Evolutionary conservation across 2,797 vertebrate species (phyloP), one percentile per base, ranked within the genome.

Genomic region (Tauraco hartlaubi): DNA sequence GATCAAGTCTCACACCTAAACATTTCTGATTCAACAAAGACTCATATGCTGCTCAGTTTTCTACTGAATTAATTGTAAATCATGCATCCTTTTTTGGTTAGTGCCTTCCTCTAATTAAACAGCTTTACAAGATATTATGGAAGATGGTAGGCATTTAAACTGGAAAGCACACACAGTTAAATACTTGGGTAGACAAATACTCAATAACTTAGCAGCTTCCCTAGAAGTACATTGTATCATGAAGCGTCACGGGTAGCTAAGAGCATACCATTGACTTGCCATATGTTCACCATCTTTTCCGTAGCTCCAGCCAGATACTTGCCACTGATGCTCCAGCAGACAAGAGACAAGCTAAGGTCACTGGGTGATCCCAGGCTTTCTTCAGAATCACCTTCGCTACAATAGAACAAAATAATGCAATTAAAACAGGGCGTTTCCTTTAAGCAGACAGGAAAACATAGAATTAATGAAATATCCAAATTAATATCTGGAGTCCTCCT

Each of bases 261-360:
- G 19, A 44, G 71, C 97, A 80, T 98, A 99, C 99, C 99, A 48
- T 99, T 99, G 86, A 99, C 99, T 96, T 99, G 99, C 99, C 99
- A 99, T 92, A 99, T 99, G 98, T 99, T 99, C 92, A 99, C 99
- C 97, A 99, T 98, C 96, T 99, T 99, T 78, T 99, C 99, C 80
- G 99, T 98, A 85, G 99, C 99, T 17, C 99, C 99, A 56, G 99
- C 99, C 95, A 99, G 95, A 87, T 99, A 99, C 85, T 98, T 99
- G 41, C 99, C 99, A 39, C 99, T 99, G 90, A 99, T 96, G 49
- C 99, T 99, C 99, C 99, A 99, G 20, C 99, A 98, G 51, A 99
- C 97, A 55, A 99, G 98, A 63, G 99, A 99, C 80, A 99, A 96
- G 82, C 98, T 98, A 29, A 98, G 98, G 66, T 99, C 99, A 18